Evolutionary conservation across 1,140 invertebrate species (phyloP), one percentile per base, ranked within the genome.

Genomic region (Phymastichus coffea): DNA sequence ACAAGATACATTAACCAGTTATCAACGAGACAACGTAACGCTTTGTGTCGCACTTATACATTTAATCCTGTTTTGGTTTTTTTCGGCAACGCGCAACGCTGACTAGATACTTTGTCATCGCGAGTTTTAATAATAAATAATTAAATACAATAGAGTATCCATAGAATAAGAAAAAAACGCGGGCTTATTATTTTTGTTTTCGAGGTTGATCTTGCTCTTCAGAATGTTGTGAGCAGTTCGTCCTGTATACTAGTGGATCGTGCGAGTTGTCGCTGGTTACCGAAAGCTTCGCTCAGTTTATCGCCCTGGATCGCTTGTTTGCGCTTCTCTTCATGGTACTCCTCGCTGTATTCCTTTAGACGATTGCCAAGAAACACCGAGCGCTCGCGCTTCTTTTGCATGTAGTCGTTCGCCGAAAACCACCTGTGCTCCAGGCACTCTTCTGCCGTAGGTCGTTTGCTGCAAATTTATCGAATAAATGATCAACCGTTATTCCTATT

Each of bases 351-450:
- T 70, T 88, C 86, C 81, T 92, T 92, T 25, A 95, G 82, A 70
- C 89, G 84, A 71, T 87, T 90, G 25, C 91, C 89, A 25, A 91
- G 79, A 79, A 95, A 95, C 43, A 90, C 80, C n/a, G 92, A 89
- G 62, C 92, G 82, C 75, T 97, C 93, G 33, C 95, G 83, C 72
- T 94, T 94, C 79, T 91, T 94, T 51, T 94, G 89, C 88, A 97
- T 95, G 71, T 88, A 93, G 72, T 98, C 94, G 2, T 90, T 90
- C 3, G 92, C 88, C 60, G 92, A 83, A 15, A 99, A 80, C 95
- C 97, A 99, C 74, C 94, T 89, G 76, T 98, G 93, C 71, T 98
- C 94, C 68, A 94, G 86, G 69, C 94, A 96, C 77, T 98, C 95
- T 69, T 98, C 95, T 0, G 92, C 87, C 40, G 89, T 87, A 49